A percentile compares a stretch with the other conserved stretches of the same genome.
Conservation (phyloP, 2,113 vertebrate species). For the Bolborhynchus lineola region DNA sequence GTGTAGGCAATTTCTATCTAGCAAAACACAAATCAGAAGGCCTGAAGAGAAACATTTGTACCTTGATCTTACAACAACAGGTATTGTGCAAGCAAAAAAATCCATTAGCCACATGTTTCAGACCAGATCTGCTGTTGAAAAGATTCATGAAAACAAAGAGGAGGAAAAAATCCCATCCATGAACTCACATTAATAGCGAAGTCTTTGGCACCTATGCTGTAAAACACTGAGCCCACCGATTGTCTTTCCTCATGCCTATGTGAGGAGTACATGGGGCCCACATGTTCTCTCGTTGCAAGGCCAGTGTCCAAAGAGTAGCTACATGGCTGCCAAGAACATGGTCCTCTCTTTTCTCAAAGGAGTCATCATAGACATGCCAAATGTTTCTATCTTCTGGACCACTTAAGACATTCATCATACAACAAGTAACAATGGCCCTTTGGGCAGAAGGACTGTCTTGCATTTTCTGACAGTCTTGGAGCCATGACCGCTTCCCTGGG, state of each 20-base stretch:
- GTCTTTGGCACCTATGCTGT: rapidly evolving
- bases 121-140: neutral
- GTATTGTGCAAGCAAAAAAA: neutral
- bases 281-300: neutral
- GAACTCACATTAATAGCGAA: neutral
- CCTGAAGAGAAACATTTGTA: neutral
- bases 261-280: neutral
- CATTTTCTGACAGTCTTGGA: neutral
- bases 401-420: neutral
- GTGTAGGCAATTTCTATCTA: neutral
- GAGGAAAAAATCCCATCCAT: neutral
- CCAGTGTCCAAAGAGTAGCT: neutral
- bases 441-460: neutral
- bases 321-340: neutral
- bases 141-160: neutral
- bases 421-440: neutral
- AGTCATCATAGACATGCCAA: neutral
- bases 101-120: neutral
- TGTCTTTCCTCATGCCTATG: neutral
- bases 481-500: neutral
- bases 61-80: neutral
- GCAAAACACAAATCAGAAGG: neutral
- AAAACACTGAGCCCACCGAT: neutral
- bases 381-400: neutral
- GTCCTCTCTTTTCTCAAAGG: neutral